Evolutionary conservation across 2,113 vertebrate species (phyloP).

Genomic region (Calyptomena viridis): DNA sequence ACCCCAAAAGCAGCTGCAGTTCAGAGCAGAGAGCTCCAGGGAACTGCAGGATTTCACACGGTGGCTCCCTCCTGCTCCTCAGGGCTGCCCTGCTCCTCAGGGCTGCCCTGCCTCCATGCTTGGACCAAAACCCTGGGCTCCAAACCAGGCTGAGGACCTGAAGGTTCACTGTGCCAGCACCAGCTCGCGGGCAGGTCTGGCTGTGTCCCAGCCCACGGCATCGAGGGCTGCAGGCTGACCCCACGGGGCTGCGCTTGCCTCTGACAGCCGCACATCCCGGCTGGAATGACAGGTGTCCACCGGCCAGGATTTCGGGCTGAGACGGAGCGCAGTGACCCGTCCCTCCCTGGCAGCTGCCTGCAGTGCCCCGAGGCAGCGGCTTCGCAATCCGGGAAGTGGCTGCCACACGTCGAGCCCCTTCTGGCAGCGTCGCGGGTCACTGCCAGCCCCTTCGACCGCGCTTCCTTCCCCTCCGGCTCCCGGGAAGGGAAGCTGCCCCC

Average conservation of each 20-base stretch:
- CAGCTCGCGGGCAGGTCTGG: neutral
- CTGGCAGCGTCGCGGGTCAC: neutral
- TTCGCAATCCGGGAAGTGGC: neutral
- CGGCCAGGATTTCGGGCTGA: neutral
- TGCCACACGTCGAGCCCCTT: rapidly evolving
- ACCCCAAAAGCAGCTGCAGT: neutral
- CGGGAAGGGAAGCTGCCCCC: neutral
- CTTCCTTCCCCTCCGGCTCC: constrained; percentile 39
- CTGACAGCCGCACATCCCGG: neutral
- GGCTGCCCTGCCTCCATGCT: neutral
- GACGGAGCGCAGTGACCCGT: neutral
- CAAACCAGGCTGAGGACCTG: neutral
- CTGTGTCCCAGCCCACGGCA: neutral
- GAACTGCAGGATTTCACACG: neutral
- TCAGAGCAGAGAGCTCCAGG: neutral
- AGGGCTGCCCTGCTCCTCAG: neutral
- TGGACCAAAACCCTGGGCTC: neutral
- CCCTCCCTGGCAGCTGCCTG: neutral
- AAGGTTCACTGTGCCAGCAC: neutral
- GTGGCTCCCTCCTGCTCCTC: neutral
- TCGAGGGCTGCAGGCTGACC: neutral
- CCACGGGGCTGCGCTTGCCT: neutral
- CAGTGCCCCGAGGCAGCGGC: no score
- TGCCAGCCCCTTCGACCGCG: neutral
- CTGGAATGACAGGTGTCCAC: neutral